Evolutionary conservation across 2,797 vertebrate species (phyloP).

Genomic region (Oceanodroma leucorhoa): DNA sequence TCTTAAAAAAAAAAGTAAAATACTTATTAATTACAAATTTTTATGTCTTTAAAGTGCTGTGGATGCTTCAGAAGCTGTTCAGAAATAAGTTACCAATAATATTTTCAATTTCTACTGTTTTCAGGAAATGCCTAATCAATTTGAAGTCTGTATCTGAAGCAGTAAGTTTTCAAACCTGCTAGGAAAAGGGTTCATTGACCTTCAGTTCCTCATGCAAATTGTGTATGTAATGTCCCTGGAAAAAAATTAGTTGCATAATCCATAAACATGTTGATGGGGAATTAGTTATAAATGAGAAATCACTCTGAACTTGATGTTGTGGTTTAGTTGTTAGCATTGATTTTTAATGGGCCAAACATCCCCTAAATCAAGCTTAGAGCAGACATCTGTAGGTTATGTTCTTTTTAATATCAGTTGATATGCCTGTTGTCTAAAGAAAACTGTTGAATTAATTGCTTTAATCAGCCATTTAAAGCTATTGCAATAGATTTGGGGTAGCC

Average conservation of each 20-base stretch:
- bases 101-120: not conserved
- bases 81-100: not conserved
- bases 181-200: not conserved
- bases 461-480: not conserved
- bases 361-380: not conserved
- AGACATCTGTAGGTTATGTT: not conserved
- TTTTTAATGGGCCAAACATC: not conserved
- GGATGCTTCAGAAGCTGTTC: not conserved
- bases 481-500: not conserved
- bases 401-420: not conserved
- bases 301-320: not conserved
- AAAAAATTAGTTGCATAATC: not conserved
- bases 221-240: not conserved
- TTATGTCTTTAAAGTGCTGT: not conserved
- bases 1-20: not conserved
- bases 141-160: not conserved
- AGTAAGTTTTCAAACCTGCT: not conserved
- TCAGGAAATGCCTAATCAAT: not conserved
- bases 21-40: not conserved
- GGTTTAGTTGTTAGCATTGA: not conserved
- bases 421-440: not conserved
- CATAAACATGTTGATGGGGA: not conserved
- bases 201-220: not conserved
- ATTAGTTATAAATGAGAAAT: not conserved
- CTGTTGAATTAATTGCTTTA: not conserved